Evolutionary conservation across 2,888 invertebrate species (phyloP), one percentile per base, ranked within the genome.

Genomic region (Nasonovia ribisnigri): DNA sequence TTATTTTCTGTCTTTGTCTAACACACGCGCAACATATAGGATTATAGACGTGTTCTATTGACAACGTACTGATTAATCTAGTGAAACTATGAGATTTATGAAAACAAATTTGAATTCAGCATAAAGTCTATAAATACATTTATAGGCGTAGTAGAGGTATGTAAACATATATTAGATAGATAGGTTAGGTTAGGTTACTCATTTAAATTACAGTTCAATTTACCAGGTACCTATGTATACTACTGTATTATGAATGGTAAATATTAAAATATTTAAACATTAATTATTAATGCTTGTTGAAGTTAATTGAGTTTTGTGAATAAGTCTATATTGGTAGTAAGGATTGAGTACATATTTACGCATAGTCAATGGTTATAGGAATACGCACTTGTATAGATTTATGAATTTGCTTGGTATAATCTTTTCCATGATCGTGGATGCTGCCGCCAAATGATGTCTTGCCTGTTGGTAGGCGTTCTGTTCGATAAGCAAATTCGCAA

Each of bases 401-500:
- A 13, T 8, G 57, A 8, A 42, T 57, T 88, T 11, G 11, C 0
- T 13, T 4, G 88, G 88, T 24, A 88, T 57, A 42, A 88, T 26
- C 13, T 57, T 42, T 2, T 88, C 88, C 54, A 88, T 26, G 42
- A 42, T 26, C 6, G 42, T 88, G 6, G 88, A 54, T 42, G 88
- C 88, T 10, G 88, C 88, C 36, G 54, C 88, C 24, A 88, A 42
- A 29, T 88, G 88, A 29, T 88, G 54, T 42, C 54, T 54, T 29
- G 88, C 88, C 88, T 88, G 88, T 36, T 42, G 11, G 54, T 54
- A 88, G 13, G 88, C 88, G 26, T 88, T 54, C 88, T 54, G 42
- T 26, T 88, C 42, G 13, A 13, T 1, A 26, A 88, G 42, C 42
- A 54, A 54, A 42, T 42, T 42, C 5, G 88, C 36, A 36, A 88